Evolutionary conservation across 1,140 invertebrate species (phyloP).

Genomic region (Trichonephila clavata): DNA sequence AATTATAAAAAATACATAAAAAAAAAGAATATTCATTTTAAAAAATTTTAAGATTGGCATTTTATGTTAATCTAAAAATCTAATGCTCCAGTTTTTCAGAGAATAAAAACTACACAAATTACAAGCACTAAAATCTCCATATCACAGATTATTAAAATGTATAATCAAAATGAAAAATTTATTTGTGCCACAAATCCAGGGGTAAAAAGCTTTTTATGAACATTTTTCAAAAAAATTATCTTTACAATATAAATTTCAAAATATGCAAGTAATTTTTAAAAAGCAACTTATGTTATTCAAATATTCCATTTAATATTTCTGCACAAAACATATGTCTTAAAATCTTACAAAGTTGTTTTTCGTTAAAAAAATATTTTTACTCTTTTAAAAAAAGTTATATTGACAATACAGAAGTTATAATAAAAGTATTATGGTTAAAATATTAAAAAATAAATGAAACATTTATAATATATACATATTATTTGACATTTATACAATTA

Average conservation of each 20-base stretch:
- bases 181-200: background rate
- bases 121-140: too few species aligned
- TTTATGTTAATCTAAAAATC: too few species aligned
- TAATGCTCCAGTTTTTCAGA: too few species aligned
- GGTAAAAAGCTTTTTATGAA: background rate
- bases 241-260: background rate
- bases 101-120: too few species aligned
- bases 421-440: background rate
- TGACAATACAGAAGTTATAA: background rate
- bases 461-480: constrained; percentile 1
- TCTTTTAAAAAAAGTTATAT: background rate
- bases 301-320: background rate
- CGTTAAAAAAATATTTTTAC: background rate
- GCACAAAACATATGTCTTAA: too few species aligned
- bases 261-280: background rate
- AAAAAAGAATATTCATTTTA: too few species aligned
- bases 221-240: background rate
- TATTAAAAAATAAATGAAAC: background rate
- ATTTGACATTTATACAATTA: background rate
- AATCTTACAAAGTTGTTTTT: too few species aligned
- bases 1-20: too few species aligned
- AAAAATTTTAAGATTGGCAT: too few species aligned
- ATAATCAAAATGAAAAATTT: too few species aligned
- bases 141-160: too few species aligned
- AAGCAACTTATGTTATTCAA: background rate